A percentile compares a stretch with the other conserved stretches of the same genome.
These are phyloP conservation scores for Drosophila percnosoma DNA, from an alignment of 2,888 invertebrate genomes.

Conservation along the genomic window DNA sequence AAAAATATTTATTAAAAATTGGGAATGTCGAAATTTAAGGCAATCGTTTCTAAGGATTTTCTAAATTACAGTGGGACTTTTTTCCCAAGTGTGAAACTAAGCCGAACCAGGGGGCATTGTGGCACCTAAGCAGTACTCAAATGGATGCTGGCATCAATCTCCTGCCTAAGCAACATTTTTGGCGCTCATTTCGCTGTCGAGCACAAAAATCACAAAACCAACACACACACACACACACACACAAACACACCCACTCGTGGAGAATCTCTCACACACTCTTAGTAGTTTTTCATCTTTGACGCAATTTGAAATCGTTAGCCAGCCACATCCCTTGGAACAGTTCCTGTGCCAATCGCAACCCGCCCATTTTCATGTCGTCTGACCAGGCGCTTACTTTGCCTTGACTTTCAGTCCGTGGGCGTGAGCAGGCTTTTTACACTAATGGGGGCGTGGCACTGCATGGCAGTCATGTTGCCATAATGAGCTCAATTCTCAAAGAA, in stretches of 20 bases:
- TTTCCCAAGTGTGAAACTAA: conserved; percentile 11
- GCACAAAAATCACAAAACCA: conserved; percentile 58
- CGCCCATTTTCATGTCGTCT: conserved; percentile 40
- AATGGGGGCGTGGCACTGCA: conserved; percentile 74
- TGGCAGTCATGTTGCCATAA: conserved; percentile 72
- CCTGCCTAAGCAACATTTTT: conserved; percentile 68
- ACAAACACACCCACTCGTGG: conserved; percentile 6
- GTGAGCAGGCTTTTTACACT: conserved; percentile 72
- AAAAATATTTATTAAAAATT: too few species aligned
- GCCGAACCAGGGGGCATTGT: conserved; percentile 19
- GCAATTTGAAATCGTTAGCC: conserved; percentile 72
- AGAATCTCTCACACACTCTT: conserved; percentile 10
- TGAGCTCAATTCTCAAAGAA: conserved; percentile 81
- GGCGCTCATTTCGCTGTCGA: conserved; percentile 68
- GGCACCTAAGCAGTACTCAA: conserved; percentile 55
- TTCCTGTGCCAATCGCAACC: conserved; percentile 24
- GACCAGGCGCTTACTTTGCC: conserved; percentile 25
- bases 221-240: conserved; percentile 19
- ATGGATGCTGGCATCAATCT: conserved; percentile 72
- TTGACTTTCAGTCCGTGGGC: conserved; percentile 59
- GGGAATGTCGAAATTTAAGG: too few species aligned
- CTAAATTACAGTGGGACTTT: neutral
- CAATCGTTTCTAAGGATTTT: neutral
- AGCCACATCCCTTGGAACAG: conserved; percentile 38
- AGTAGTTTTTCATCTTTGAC: conserved; percentile 69